phyloP scores from a whole-genome alignment of 2,888 invertebrate species.

The Holacanthella duospinosa region DNA sequence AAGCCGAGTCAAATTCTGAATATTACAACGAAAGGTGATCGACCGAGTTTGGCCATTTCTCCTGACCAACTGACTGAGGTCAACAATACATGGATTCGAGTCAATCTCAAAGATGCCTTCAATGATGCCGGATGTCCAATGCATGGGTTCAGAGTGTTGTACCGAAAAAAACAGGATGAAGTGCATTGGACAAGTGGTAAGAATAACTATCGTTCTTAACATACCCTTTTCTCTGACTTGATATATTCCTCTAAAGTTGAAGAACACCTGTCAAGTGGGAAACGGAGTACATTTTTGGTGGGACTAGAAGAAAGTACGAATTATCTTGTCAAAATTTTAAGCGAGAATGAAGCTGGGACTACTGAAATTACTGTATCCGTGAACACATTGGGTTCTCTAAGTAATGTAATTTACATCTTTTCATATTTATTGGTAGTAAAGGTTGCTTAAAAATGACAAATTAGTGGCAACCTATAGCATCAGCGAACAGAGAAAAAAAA shows the following conservation, averaged over 20 bases:
- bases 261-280: conserved; percentile 23
- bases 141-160: conserved; percentile 11
- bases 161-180: not conserved
- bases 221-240: too few relatives aligned
- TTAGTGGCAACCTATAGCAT: too few relatives aligned
- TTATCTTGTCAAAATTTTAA: conserved; percentile 46
- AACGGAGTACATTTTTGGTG: conserved; percentile 21
- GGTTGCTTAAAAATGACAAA: too few relatives aligned
- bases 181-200: not conserved
- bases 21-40: conserved; percentile 26
- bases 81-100: conserved; percentile 29
- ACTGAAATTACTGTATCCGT: conserved; percentile 51
- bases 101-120: conserved; percentile 30
- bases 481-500: too few relatives aligned
- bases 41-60: conserved; percentile 24
- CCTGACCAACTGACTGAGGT: conserved; percentile 24
- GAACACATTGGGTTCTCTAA: conserved; percentile 48
- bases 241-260: conserved; percentile 16
- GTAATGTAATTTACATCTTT: too few relatives aligned
- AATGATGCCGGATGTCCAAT: conserved; percentile 17
- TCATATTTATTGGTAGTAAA: too few relatives aligned
- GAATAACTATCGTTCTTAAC: too few relatives aligned
- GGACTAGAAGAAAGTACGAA: conserved; percentile 37
- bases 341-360: conserved; percentile 55
- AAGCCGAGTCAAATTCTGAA: conserved; percentile 56